Conservation (phyloP, 1,140 invertebrate species). For the Halesus radiatus region DNA sequence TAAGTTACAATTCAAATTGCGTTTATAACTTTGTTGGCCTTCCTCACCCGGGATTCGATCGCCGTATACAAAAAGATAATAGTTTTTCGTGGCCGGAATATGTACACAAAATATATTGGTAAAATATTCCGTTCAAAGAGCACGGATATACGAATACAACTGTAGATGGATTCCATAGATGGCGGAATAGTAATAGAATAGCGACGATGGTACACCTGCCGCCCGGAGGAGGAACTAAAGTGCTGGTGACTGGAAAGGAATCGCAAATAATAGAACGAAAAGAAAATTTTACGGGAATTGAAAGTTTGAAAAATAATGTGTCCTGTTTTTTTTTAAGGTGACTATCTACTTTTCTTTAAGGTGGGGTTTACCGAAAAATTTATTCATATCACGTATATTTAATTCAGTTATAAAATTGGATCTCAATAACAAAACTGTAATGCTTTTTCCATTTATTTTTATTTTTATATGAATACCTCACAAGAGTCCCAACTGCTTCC, state of each 20-base stretch:
- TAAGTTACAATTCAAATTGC: slow-evolving; percentile 15
- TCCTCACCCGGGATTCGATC: neutral
- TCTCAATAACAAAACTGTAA: too few species aligned
- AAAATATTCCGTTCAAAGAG: slow-evolving; percentile 52
- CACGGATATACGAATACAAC: slow-evolving; percentile 10
- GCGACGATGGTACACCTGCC: slow-evolving; percentile 45
- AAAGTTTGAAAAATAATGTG: neutral
- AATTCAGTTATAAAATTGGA: too few species aligned
- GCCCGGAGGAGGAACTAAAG: slow-evolving; percentile 30
- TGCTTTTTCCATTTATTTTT: too few species aligned
- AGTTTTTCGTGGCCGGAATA: slow-evolving; percentile 30
- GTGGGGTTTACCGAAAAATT: too few species aligned
- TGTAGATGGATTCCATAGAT: neutral
- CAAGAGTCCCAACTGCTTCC: too few species aligned
- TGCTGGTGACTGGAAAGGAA: slow-evolving; percentile 23
- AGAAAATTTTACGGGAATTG: neutral
- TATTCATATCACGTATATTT: too few species aligned
- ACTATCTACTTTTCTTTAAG: too few species aligned
- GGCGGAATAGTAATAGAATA: neutral
- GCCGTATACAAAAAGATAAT: slow-evolving; percentile 25
- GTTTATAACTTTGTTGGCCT: slow-evolving; percentile 7
- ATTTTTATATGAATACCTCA: too few species aligned
- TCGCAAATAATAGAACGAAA: neutral
- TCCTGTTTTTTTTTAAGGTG: too few species aligned
- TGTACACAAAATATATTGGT: slow-evolving; percentile 45